Conservation (phyloP, 2,888 invertebrate species). For the Drosophila picticornis region DNA sequence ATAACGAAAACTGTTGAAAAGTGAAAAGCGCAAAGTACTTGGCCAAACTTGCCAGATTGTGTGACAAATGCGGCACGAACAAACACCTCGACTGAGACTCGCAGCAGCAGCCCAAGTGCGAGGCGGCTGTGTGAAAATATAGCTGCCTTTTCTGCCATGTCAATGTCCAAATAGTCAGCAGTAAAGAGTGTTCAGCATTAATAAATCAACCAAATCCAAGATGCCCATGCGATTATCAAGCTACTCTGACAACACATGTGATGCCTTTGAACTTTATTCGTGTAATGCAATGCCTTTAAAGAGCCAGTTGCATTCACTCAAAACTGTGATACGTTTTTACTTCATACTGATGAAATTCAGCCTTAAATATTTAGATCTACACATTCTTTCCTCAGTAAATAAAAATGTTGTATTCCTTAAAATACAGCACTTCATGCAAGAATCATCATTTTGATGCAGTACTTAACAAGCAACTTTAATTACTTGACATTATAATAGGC, state of each 20-base stretch:
- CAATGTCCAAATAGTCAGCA: neutral
- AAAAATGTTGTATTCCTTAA: neutral
- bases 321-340: neutral
- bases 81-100: constrained; percentile 2
- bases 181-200: constrained; percentile 3
- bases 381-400: neutral
- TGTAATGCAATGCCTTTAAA: neutral
- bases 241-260: neutral
- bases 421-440: neutral
- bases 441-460: neutral
- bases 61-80: constrained; percentile 63
- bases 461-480: neutral
- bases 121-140: neutral
- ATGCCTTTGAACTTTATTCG: neutral
- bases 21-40: constrained; percentile 74
- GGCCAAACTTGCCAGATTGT: constrained; percentile 64
- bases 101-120: constrained; percentile 6
- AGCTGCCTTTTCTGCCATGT: constrained; percentile 1
- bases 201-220: constrained; percentile 7
- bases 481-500: neutral
- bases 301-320: neutral
- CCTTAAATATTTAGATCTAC: too few relatives aligned
- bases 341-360: neutral
- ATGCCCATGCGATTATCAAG: neutral
- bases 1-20: constrained; percentile 69